Conservation (phyloP, 2,888 invertebrate species). For the Aquatica leii region DNA sequence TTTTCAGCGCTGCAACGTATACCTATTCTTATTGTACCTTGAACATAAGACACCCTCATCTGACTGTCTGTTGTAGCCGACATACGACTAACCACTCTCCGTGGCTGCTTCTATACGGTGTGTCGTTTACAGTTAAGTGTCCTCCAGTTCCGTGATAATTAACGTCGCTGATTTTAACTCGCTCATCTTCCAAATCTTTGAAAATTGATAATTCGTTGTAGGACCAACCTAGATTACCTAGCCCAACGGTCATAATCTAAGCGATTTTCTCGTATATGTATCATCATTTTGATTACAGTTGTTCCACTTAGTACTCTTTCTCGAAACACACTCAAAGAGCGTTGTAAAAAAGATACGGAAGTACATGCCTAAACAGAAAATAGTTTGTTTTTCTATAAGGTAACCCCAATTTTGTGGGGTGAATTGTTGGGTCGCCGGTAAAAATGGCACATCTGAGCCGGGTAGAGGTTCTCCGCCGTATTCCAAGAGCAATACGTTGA, state of each 20-base stretch:
- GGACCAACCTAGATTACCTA: conserved; percentile 64
- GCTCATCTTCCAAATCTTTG: conserved; percentile 56
- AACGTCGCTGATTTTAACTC: conserved; percentile 52
- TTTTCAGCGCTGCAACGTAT: conserved; percentile 72
- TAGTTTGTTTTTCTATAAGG: conserved; percentile 65
- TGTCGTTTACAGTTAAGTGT: conserved; percentile 59
- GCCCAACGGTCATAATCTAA: conserved; percentile 73
- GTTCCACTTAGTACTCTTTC: conserved; percentile 64
- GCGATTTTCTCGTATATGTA: conserved; percentile 66
- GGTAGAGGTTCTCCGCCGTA: conserved; percentile 66
- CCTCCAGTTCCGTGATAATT: conserved; percentile 58
- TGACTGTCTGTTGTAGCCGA: conserved; percentile 74
- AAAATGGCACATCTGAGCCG: conserved; percentile 64
- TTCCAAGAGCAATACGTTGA: conserved; percentile 72
- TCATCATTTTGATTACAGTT: conserved; percentile 62
- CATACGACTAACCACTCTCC: conserved; percentile 70
- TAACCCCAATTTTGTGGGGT: conserved; percentile 70
- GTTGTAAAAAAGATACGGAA: background rate
- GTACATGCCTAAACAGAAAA: conserved; percentile 61
- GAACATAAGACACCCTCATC: conserved; percentile 70
- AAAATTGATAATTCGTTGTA: conserved; percentile 60
- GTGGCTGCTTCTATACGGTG: conserved; percentile 66
- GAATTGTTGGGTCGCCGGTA: conserved; percentile 65
- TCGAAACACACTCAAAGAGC: conserved; percentile 56
- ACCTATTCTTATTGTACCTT: conserved; percentile 68